These are phyloP conservation scores for Perithous albicinctus DNA, from an alignment of 2,888 invertebrate species.

Conservation along the genomic window DNA sequence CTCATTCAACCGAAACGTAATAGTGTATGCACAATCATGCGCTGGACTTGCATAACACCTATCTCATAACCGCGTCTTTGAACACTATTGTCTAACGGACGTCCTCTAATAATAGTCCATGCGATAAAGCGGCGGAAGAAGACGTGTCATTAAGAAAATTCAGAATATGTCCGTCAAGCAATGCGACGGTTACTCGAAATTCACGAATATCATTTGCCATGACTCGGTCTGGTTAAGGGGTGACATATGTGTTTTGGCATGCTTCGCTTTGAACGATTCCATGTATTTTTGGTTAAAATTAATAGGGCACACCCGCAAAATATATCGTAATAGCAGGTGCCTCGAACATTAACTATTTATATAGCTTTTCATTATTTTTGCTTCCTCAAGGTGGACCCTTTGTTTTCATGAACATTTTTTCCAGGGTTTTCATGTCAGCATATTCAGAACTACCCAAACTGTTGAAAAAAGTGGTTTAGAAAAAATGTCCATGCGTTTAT, in stretches of 20 bases:
- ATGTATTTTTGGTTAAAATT: neutral
- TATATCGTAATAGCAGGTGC: neutral
- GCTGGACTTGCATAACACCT: constrained; percentile 54
- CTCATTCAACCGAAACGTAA: neutral
- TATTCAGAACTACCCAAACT: too few species aligned
- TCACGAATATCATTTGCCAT: constrained; percentile 7
- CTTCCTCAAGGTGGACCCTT: too few species aligned
- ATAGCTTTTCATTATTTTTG: too few species aligned
- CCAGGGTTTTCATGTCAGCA: too few species aligned
- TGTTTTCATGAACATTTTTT: too few species aligned
- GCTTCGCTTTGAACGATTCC: neutral
- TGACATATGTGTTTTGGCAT: constrained; percentile 21
- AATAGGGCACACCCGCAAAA: neutral
- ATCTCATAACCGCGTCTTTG: constrained; percentile 45
- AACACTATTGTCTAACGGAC: constrained; percentile 4
- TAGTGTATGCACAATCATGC: neutral
- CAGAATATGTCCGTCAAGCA: neutral
- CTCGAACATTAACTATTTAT: too few species aligned
- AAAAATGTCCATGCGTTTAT: too few species aligned
- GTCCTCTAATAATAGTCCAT: constrained; percentile 10
- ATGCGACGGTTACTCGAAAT: neutral
- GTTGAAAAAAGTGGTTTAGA: too few species aligned
- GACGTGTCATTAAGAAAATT: neutral
- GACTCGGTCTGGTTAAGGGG: neutral
- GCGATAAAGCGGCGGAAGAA: neutral